Evolutionary conservation across 2,797 vertebrate species (phyloP), one percentile per base, ranked within the genome.

Genomic region (Melanotaenia trifasciata): DNA sequence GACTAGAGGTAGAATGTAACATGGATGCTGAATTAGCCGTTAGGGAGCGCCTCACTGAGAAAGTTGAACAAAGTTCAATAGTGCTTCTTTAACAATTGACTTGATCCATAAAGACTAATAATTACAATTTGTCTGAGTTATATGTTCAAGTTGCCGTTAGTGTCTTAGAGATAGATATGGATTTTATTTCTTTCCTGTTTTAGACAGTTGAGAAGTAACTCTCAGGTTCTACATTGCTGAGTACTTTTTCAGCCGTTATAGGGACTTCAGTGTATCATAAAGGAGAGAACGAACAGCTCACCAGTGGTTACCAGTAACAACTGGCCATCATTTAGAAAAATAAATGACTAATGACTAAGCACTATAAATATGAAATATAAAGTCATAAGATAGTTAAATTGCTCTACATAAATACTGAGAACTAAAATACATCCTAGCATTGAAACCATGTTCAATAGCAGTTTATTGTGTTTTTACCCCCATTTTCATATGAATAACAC

Each of bases 301-400:
- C 75, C 57, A 76, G 73, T 84, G 74, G 78, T 67, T 72, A 77
- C 73, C 56, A 64, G 76, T 79, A 90, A 83, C 87, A 90, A 87
- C 85, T 89, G 84, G 88, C 87, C 81, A 30, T 28, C 11, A 28
- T 13, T 13, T 54, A 28, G 24, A 13, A 54, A 54, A 54, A 36
- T 12, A 38, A 38, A 38, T 38, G 9, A 38, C 36, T 38, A 38
- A 38, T 38, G 9, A 38, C 36, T 11, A 7, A 35, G 1, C 36
- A 38, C 36, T 11, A 38, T 38, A 38, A n/a, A n/a, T n/a, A n/a
- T n/a, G n/a, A 38, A 38, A 38, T 38, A 12, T 11, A 3, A 38
- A 11, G 36, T 12, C 36, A 38, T 12, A 38, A 11, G 11, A 38
- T 38, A 10, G 9, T 12, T 38, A 3, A 11, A 9, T 38, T 38